Evolutionary conservation across 2,797 vertebrate species (phyloP), one percentile per base, ranked within the genome.

Genomic region (Paramormyrops hopkinsi): DNA sequence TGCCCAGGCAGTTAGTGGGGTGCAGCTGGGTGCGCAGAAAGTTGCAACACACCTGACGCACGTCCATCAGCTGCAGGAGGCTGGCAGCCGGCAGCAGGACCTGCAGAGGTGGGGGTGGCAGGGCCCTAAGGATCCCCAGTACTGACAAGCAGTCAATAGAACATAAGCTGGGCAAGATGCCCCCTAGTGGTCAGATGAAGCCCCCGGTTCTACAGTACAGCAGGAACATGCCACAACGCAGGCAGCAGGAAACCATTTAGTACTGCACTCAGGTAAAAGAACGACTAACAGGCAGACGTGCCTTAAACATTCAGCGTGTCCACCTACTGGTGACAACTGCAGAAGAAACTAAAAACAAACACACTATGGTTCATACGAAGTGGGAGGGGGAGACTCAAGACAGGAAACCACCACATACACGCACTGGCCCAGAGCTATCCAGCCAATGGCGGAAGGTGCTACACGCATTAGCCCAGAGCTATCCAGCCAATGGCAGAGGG

Each of bases 21-120:
- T 99, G 98, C 90, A 99, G 95, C 95, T 99, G 98, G 86, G 97
- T 96, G 89, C 98, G 98, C n/a, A 99, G 96, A 92, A 99, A 99
- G 93, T 99, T 97, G 53, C 98, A 99, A 91, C 98, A 99, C 91
- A 97, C 97, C 93, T 98, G 97, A 29, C 97, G 96, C 1, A 99
- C 98, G 1, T 99, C 98, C 97, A 98, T 98, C 93, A 99, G 89
- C 92, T 99, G 98, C 89, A 99, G 94, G 91, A 99, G 96, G 54
- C 98, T 97, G 89, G 98, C 97, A 88, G 98, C 98, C 9, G 98
- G 97, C 89, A 99, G 93, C 90, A 99, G 94, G 76, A 99, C 98
- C 98, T 99, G 92, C 59, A 54, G 86, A 90, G 88, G 54, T 86
- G 46, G 4, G 50, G 25, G 50, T 19, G n/a, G 50, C 2, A 9